Evolutionary conservation across 2,888 invertebrate genomes (phyloP).

Genomic region (Drosophila kuntzei): DNA sequence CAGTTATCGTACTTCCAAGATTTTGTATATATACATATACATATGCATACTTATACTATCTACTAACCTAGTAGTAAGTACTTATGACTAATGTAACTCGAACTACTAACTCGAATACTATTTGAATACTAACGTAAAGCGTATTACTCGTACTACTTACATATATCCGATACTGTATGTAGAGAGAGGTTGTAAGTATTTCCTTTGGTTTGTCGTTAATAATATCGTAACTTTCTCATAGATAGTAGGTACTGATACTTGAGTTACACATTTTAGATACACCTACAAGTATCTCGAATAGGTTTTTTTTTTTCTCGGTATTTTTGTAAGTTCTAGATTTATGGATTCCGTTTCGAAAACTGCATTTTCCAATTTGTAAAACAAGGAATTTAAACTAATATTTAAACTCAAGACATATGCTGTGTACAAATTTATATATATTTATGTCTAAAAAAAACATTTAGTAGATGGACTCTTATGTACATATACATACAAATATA

Average conservation of each 20-base stretch:
- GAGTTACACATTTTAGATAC: constrained; percentile 3
- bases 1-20: constrained; percentile 78
- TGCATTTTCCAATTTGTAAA: constrained; percentile 45
- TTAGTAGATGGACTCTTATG: constrained; percentile 38
- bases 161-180: constrained; percentile 32
- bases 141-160: constrained; percentile 42
- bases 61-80: constrained; percentile 58
- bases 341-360: constrained; percentile 37
- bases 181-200: constrained; percentile 58
- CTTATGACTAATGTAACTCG: constrained; percentile 60
- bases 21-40: constrained; percentile 54
- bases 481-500: constrained; percentile 40
- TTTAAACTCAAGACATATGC: constrained; percentile 62
- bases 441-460: constrained; percentile 57
- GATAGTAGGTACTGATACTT: neutral
- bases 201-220: constrained; percentile 25
- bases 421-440: constrained; percentile 77
- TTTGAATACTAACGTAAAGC: constrained; percentile 49
- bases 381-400: constrained; percentile 69
- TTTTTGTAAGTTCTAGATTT: constrained; percentile 36
- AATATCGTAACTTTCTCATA: constrained; percentile 1
- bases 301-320: constrained; percentile 23
- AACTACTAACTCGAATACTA: constrained; percentile 62
- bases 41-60: constrained; percentile 47
- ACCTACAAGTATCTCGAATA: constrained; percentile 9